Percentiles rank a stretch among this genome's conserved stretches.
Conservation (phyloP, 2,113 vertebrate species). For the Todiramphus saurophagus region DNA sequence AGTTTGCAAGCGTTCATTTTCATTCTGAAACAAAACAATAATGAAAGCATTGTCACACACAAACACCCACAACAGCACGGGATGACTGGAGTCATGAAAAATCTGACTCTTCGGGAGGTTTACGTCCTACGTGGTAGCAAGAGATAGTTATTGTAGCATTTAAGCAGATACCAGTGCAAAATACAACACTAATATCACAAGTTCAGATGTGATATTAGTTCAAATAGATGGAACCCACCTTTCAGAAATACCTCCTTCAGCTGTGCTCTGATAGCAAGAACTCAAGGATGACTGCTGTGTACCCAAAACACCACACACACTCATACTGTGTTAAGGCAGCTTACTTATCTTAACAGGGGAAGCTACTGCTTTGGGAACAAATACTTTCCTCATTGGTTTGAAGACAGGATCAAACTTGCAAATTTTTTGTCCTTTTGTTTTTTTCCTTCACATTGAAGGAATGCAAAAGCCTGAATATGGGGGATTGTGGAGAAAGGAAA, state of each 20-base stretch:
- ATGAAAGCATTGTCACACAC: not conserved
- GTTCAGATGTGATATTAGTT: not conserved
- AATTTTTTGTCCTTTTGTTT: not conserved
- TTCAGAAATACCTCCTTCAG: not conserved
- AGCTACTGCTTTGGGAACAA: not conserved
- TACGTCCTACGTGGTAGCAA: not conserved
- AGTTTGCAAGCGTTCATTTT: conserved; percentile 83
- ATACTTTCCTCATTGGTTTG: not conserved
- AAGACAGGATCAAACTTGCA: not conserved
- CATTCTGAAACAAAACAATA: conserved; percentile 73
- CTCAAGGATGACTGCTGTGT: not conserved
- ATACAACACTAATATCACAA: not conserved
- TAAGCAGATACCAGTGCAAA: not conserved
- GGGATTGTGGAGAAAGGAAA: not conserved
- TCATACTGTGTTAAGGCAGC: conserved; percentile 30
- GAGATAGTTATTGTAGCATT: not conserved
- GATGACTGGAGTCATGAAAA: not conserved
- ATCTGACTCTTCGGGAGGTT: not conserved
- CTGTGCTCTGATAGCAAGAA: not conserved
- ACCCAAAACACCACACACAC: not conserved
- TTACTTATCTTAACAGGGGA: not conserved
- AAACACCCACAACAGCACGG: not conserved
- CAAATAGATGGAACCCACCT: not conserved
- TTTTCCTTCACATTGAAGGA: not conserved
- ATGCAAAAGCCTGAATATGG: not conserved